A percentile compares a stretch with the other conserved stretches of the same genome.
Evolutionary conservation across 2,888 invertebrate genomes (phyloP).

Genomic region (Apodemia mormo): DNA sequence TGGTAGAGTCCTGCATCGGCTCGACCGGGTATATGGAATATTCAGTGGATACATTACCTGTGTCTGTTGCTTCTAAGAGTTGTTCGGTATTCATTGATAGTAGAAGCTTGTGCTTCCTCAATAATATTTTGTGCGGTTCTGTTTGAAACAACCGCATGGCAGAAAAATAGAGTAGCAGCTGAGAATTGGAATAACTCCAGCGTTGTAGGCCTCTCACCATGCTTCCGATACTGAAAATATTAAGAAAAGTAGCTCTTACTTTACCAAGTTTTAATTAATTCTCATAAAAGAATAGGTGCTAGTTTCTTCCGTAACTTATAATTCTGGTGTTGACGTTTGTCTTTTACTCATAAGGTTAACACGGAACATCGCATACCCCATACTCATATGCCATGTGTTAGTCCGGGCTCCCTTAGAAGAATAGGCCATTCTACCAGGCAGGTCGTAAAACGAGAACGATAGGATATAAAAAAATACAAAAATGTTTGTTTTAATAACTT

Average conservation of each 20-base stretch:
- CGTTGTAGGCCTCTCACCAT: constrained; percentile 65
- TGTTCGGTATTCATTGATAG: constrained; percentile 74
- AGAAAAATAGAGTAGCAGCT: constrained; percentile 72
- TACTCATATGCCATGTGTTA: too few species aligned
- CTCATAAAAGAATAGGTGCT: too few species aligned
- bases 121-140: constrained; percentile 72
- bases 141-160: constrained; percentile 69
- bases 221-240: constrained; percentile 59
- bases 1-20: too few species aligned
- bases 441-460: too few species aligned
- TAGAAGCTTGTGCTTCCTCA: constrained; percentile 77
- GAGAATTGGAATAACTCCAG: constrained; percentile 77
- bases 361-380: too few species aligned
- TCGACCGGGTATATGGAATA: too few species aligned
- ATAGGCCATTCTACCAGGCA: too few species aligned
- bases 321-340: not conserved
- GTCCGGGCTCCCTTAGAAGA: too few species aligned
- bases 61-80: constrained; percentile 80
- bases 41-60: constrained; percentile 48
- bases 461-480: too few species aligned
- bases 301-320: too few species aligned
- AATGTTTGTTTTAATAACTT: too few species aligned
- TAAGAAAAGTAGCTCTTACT: constrained; percentile 5
- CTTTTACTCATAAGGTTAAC: too few species aligned
- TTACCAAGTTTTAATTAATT: not conserved